Evolutionary conservation across 2,113 vertebrate genomes (phyloP), one percentile per base, ranked within the genome.

Genomic region (Pelobates fuscus): DNA sequence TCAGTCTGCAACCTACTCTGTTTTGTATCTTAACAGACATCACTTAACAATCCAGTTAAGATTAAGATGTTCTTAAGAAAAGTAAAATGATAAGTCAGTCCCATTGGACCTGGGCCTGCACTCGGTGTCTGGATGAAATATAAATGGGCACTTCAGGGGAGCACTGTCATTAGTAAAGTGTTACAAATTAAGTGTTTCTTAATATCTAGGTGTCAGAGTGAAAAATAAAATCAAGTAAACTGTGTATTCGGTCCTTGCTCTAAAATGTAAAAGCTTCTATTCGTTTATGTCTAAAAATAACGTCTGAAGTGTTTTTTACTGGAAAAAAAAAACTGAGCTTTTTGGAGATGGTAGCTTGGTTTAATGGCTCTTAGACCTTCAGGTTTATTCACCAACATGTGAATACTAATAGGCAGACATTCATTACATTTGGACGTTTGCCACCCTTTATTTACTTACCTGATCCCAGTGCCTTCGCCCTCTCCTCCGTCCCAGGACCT

Each of bases 11-110:
- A 54, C 43, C 70, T 54, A 37, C 17, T 72, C 70, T 72, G 70
- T 46, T 72, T 72, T 72, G 59, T 63, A 64, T 72, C 70, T 23
- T 17, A 26, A 32, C 68, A 43, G 54, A 70, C 68, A 60, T 70
- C 68, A 44, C 68, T 70, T 70, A 54, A 72, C n/a, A 72, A 63
- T 62, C 58, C 58, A 5, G 58, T 23, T 20, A 44, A 52, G 70
- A 63, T 63, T 63, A 62, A 63, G 59, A 41, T 63, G 59, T 64
- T 54, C 44, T 11, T n/a, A 11, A 2, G 8, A 70, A 49, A 49
- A 14, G 15, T 6, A 37, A 70, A 41, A 29, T 12, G 67, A 57
- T 30, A 55, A 57, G 49, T 41, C 26, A 30, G 70, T 25, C 5
- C 70, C 70, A 62, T 2, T 30, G 70, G 52, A 32, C 52, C 60